Evolutionary conservation across 2,888 invertebrate genomes (phyloP).

Genomic region (Megastigmus dorsalis): DNA sequence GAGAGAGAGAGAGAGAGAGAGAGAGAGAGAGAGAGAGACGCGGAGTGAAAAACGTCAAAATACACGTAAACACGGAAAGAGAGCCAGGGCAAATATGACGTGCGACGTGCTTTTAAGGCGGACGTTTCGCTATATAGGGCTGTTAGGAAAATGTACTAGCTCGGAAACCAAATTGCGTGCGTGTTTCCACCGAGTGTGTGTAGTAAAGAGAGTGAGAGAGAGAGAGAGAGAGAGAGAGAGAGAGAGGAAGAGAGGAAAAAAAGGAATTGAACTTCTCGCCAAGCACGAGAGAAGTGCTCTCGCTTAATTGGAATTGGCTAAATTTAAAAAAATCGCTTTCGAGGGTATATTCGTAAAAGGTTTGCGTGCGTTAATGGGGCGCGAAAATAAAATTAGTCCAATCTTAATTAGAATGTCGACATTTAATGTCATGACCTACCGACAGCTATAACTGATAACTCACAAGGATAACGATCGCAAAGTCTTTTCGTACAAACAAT

Average conservation of each 20-base stretch:
- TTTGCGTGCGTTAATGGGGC: neutral
- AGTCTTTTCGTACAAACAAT: too few relatives aligned
- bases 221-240: too few relatives aligned
- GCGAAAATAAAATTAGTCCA: too few relatives aligned
- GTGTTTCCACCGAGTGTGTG: too few relatives aligned
- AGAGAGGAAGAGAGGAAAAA: constrained; percentile 1
- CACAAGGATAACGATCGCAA: too few relatives aligned
- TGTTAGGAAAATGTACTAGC: constrained; percentile 36
- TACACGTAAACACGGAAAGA: constrained; percentile 15
- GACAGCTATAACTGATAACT: too few relatives aligned
- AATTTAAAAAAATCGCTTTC: neutral
- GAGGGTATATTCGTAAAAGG: neutral
- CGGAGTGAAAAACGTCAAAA: constrained; percentile 36
- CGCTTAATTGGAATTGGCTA: constrained; percentile 22
- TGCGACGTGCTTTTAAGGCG: constrained; percentile 56
- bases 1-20: constrained; percentile 24
- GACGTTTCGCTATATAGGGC: constrained; percentile 27
- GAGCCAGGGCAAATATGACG: constrained; percentile 58
- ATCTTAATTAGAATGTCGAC: too few relatives aligned
- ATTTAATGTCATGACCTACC: too few relatives aligned
- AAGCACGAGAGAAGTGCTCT: neutral
- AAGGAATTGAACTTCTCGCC: constrained; percentile 26
- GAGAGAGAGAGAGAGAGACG: too few relatives aligned
- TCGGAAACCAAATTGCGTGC: constrained; percentile 22
- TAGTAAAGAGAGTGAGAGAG: too few relatives aligned